Conservation (phyloP, 1,140 invertebrate species). For the Holcopasites calliopsidis region DNA sequence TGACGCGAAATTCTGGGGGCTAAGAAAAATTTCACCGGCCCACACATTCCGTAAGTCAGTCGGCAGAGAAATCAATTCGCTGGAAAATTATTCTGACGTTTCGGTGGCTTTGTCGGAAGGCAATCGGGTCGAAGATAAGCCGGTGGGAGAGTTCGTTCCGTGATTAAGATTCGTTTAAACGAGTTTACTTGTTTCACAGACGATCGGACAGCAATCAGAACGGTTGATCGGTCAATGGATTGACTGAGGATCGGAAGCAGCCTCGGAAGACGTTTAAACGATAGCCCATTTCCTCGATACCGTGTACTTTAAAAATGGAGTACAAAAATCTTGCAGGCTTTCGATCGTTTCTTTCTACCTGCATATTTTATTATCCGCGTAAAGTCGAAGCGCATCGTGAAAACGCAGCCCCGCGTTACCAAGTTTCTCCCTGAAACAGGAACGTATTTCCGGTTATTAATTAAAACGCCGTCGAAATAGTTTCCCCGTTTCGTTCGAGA, state of each 20-base stretch:
- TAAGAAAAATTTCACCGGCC: neutral
- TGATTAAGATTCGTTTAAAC: neutral
- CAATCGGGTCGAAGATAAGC: neutral
- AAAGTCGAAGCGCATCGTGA: too few species aligned
- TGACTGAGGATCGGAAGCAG: neutral
- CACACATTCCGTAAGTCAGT: neutral
- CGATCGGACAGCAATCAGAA: neutral
- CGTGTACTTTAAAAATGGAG: too few species aligned
- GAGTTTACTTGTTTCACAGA: neutral
- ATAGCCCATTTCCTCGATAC: conserved; percentile 1
- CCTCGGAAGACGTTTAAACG: neutral
- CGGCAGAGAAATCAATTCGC: neutral
- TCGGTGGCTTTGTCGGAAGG: too few species aligned
- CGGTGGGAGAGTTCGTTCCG: neutral
- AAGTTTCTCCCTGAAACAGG: too few species aligned
- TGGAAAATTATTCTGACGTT: neutral
- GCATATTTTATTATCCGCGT: too few species aligned
- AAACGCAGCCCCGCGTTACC: neutral
- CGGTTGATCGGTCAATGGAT: conserved; percentile 2
- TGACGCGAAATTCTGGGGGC: neutral
- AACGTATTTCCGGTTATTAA: conserved; percentile 32
- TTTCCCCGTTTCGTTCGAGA: conserved; percentile 2
- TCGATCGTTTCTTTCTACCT: too few species aligned
- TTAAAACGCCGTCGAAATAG: conserved; percentile 15
- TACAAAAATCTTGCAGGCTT: too few species aligned